A percentile compares a stretch with the other conserved stretches of the same genome.
Conservation (phyloP, 35 echinoderm and acorn worm species). For the Lytechinus pictus region DNA sequence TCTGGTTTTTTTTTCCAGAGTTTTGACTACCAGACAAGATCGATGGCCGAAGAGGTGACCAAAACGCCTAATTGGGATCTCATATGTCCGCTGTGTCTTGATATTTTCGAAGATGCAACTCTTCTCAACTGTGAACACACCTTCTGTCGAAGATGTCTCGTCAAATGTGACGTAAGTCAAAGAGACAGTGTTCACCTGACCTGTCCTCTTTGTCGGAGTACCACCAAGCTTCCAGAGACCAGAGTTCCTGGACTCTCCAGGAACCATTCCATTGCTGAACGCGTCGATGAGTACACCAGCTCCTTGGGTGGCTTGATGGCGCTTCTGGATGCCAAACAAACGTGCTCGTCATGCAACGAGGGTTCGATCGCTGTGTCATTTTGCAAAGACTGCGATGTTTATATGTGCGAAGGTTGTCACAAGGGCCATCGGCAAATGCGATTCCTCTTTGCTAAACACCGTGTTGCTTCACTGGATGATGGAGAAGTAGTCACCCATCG, state of each 20-base stretch:
- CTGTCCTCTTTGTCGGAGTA: not conserved
- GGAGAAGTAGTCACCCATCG: not conserved
- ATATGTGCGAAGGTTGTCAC: not conserved
- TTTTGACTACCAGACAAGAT: not conserved
- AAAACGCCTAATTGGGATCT: not conserved
- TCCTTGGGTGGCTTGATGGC: not conserved
- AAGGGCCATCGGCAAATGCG: not conserved
- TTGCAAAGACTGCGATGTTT: not conserved
- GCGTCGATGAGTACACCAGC: not conserved
- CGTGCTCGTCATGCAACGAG: not conserved
- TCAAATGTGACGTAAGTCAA: not conserved
- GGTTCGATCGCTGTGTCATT: not conserved
- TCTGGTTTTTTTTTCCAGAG: not conserved
- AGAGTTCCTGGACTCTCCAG: not conserved
- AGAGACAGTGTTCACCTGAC: not conserved
- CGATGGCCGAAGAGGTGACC: not conserved
- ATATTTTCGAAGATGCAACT: conserved; percentile 2
- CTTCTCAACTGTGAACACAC: conserved; percentile 8
- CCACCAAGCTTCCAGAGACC: not conserved
- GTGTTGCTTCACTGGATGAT: not conserved
- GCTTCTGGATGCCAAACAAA: not conserved
- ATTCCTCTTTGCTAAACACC: not conserved
- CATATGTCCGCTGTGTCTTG: not conserved
- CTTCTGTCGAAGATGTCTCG: not conserved
- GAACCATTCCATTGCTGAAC: not conserved